phyloP scores from a whole-genome alignment of 2,113 vertebrate genomes.

The Carassius auratus region DNA sequence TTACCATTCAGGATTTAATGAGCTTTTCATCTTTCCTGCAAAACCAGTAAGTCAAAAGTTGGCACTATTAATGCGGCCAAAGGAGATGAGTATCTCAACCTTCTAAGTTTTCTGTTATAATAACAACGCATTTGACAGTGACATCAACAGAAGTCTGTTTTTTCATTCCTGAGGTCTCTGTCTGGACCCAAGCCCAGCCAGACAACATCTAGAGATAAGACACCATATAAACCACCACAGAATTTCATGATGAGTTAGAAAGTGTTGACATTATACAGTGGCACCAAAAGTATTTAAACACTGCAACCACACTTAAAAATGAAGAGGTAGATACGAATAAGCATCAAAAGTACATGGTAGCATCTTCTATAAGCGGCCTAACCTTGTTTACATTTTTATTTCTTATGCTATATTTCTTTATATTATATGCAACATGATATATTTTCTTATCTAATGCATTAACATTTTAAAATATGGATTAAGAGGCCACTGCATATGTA shows the following conservation, averaged over 20 bases:
- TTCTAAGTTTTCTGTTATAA: slow-evolving; percentile 31
- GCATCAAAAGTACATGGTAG: too few species aligned
- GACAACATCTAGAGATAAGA: background rate
- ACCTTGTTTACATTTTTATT: too few species aligned
- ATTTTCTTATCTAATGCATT: too few species aligned
- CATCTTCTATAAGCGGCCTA: too few species aligned
- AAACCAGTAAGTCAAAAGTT: slow-evolving; percentile 43
- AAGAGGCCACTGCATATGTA: too few species aligned
- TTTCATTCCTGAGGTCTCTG: background rate
- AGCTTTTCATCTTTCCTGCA: slow-evolving; percentile 40
- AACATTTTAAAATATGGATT: too few species aligned
- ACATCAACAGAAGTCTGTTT: background rate
- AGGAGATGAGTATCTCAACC: slow-evolving; percentile 22
- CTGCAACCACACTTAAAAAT: too few species aligned
- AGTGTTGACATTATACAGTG: too few species aligned
- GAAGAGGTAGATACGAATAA: too few species aligned
- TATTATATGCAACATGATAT: too few species aligned
- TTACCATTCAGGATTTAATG: slow-evolving; percentile 24
- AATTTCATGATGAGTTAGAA: background rate
- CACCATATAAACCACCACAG: background rate
- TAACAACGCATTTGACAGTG: slow-evolving; percentile 12
- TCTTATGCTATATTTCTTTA: too few species aligned
- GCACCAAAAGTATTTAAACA: too few species aligned
- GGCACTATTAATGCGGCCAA: slow-evolving; percentile 32
- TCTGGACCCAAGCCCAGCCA: background rate